Evolutionary conservation across 2,113 vertebrate genomes (phyloP), one percentile per base, ranked within the genome.

Genomic region (Phodopus roborovskii): DNA sequence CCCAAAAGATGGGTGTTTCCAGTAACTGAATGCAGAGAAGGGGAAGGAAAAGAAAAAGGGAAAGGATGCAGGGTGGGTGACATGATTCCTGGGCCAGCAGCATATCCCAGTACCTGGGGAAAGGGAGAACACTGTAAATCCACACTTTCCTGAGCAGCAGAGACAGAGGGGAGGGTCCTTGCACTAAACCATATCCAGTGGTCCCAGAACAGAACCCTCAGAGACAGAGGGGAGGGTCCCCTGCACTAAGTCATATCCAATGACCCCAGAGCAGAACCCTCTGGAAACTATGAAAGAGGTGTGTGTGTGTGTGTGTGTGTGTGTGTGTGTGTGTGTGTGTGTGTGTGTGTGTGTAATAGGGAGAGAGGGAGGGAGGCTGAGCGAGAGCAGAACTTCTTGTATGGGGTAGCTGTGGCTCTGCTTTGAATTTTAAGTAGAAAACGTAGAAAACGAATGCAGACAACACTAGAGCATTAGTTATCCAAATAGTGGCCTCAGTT

Each of bases 401-500:
- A 26, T 88, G 84, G 71, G 95, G 30, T 58, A 88, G 42, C 66
- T 84, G 53, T 42, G 33, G 96, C 45, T 88, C 85, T 90, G 48
- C 85, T 92, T 90, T 66, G 87, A 81, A 81, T 93, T 91, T 93
- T 53, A 87, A 96, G 70, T 26, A 56, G 82, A 93, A 95, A 89
- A 75, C n/a, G 28, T 84, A 91, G 88, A 70, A n/a, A n/a, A n/a
- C n/a, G n/a, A n/a, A n/a, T n/a, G 8, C 86, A n/a, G 10, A 82
- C 39, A 36, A 66, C 48, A 42, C 6, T 39, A 87, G 45, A 83
- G 70, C 22, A 88, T 20, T 33, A 42, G n/a, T 84, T 75, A 81
- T 11, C 88, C 60, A 82, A 71, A 56, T 36, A 88, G 28, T 22
- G 70, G 30, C 19, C n/a, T 77, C 58, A 26, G 26, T 81, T 74